Conservation (phyloP, 2,113 vertebrate genomes). For the Piprites chloris region DNA sequence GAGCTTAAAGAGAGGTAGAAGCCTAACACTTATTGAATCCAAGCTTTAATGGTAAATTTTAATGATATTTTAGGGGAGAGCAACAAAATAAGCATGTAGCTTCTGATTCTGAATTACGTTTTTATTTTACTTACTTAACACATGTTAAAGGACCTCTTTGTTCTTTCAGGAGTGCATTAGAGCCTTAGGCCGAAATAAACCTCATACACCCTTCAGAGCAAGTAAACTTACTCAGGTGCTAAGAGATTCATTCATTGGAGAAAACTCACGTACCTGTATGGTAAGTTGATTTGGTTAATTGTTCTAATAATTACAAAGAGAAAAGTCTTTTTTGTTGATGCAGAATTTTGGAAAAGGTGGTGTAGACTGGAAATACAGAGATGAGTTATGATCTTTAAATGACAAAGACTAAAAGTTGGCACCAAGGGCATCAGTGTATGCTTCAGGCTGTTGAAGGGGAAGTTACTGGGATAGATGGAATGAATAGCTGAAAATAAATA, state of each 20-base stretch:
- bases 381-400: not conserved
- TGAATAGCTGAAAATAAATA: not conserved
- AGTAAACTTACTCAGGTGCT: conserved; percentile 98
- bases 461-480: not conserved
- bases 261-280: conserved; percentile 98
- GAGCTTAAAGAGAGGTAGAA: not conserved
- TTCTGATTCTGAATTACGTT: not conserved
- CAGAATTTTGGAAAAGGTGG: not conserved
- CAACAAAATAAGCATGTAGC: not conserved
- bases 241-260: conserved; percentile 96
- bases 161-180: conserved; percentile 91
- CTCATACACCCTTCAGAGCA: conserved; percentile 95
- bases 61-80: not conserved
- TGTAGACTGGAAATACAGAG: not conserved
- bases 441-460: not conserved
- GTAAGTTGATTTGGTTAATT: conserved; percentile 70
- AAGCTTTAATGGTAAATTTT: not conserved
- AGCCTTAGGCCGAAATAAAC: conserved; percentile 94
- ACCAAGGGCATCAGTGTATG: not conserved
- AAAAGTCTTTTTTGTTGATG: not conserved
- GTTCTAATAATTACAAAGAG: not conserved
- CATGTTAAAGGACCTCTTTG: not conserved
- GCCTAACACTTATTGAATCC: not conserved
- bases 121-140: not conserved
- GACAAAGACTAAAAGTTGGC: not conserved